Evolutionary conservation across 1,140 invertebrate species (phyloP).

Genomic region (Lanistes nyassanus): DNA sequence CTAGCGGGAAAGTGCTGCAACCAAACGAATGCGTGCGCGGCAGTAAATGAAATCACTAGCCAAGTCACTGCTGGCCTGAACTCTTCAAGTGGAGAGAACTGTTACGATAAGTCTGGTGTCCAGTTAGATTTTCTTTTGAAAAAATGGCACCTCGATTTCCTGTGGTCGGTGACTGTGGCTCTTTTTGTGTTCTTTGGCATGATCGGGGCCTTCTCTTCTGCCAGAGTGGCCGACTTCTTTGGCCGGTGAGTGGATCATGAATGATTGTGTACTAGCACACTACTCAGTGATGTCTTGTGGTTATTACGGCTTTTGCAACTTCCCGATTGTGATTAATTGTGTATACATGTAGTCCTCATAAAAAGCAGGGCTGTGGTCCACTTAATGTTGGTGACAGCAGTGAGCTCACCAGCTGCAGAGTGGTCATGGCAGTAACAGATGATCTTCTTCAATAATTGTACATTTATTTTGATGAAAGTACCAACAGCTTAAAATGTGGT

Average conservation of each 20-base stretch:
- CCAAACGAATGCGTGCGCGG: background rate
- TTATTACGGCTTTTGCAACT: background rate
- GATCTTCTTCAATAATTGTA: too few species aligned
- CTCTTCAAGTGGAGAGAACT: background rate
- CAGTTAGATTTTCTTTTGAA: slow-evolving; percentile 24
- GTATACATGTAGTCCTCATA: too few species aligned
- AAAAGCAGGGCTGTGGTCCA: too few species aligned
- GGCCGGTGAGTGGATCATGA: slow-evolving; percentile 67
- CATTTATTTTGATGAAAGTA: too few species aligned
- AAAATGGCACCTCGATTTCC: slow-evolving; percentile 40
- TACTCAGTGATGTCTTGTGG: background rate
- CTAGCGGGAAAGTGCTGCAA: slow-evolving; percentile 20
- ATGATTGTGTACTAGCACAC: background rate
- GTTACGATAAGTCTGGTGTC: slow-evolving; percentile 13
- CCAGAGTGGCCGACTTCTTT: slow-evolving; percentile 79
- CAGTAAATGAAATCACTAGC: too few species aligned
- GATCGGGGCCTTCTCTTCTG: slow-evolving; percentile 85
- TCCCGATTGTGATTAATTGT: too few species aligned
- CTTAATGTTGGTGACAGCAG: too few species aligned
- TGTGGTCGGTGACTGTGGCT: slow-evolving; percentile 78
- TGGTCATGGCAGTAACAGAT: too few species aligned
- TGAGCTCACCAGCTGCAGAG: too few species aligned
- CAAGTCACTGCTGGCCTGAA: background rate
- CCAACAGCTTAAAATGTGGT: too few species aligned
- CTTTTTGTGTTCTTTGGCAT: slow-evolving; percentile 92